phyloP scores from a whole-genome alignment of 2,888 invertebrate genomes.

The Tiliacea aurago region DNA sequence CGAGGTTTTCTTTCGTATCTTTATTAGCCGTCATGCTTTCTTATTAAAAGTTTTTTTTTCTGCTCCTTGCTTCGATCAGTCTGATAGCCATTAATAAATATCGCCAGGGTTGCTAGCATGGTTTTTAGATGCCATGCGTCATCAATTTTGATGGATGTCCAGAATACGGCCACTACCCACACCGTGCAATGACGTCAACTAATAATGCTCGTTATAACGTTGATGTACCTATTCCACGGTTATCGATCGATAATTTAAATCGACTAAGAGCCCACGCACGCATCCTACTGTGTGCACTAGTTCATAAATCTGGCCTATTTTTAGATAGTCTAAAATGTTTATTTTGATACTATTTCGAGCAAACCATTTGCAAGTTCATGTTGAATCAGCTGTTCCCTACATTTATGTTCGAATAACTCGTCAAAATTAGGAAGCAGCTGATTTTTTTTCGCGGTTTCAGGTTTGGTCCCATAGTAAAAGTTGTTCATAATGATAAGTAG shows the following conservation, averaged over 20 bases:
- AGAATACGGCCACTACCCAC: slow-evolving; percentile 38
- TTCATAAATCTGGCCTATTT: slow-evolving; percentile 48
- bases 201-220: slow-evolving; percentile 7
- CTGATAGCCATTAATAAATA: not conserved
- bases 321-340: slow-evolving; percentile 12
- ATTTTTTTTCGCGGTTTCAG: too few species aligned
- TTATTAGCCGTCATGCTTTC: too few species aligned
- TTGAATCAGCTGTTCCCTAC: too few species aligned
- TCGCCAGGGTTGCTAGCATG: not conserved
- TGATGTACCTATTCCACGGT: slow-evolving; percentile 36
- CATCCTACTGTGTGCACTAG: slow-evolving; percentile 23
- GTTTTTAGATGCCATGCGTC: not conserved
- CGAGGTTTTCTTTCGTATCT: too few species aligned
- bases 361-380: slow-evolving; percentile 3
- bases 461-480: too few species aligned
- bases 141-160: slow-evolving; percentile 7
- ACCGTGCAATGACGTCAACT: slow-evolving; percentile 44
- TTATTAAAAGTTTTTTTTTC: too few species aligned
- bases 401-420: too few species aligned
- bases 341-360: slow-evolving; percentile 5
- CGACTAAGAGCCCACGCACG: slow-evolving; percentile 29
- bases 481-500: too few species aligned
- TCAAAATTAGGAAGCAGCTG: too few species aligned
- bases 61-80: not conserved
- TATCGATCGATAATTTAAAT: slow-evolving; percentile 42